Evolutionary conservation across 1,140 invertebrate genomes (phyloP).

Genomic region (Laupala kohalensis): DNA sequence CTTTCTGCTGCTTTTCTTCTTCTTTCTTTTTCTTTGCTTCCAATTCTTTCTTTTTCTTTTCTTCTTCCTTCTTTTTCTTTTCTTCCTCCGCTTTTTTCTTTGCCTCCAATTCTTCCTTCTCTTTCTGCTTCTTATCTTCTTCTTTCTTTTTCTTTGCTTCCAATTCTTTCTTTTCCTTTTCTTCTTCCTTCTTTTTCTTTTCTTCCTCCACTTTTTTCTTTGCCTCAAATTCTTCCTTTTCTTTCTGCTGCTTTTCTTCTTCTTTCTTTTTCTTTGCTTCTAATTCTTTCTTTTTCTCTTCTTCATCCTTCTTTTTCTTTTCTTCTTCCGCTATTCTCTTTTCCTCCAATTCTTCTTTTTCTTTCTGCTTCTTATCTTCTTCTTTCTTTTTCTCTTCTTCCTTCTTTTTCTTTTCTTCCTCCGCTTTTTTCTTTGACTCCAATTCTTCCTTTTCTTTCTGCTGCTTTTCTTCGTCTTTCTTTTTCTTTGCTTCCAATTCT

Average conservation of each 20-base stretch:
- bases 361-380: too few species aligned
- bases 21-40: constrained; percentile 10
- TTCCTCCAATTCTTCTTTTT: too few species aligned
- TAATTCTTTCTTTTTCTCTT: constrained; percentile 1
- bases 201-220: constrained; percentile 9
- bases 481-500: too few species aligned
- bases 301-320: constrained; percentile 17
- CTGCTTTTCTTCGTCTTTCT: constrained; percentile 17
- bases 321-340: too few species aligned
- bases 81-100: constrained; percentile 17
- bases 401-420: too few species aligned
- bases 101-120: constrained; percentile 13
- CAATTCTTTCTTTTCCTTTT: constrained; percentile 14
- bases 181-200: constrained; percentile 13
- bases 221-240: constrained; percentile 7
- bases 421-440: too few species aligned
- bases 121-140: constrained; percentile 14
- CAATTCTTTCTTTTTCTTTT: constrained; percentile 13
- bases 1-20: constrained; percentile 5
- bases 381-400: constrained; percentile 17
- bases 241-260: constrained; percentile 12
- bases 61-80: constrained; percentile 14
- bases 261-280: constrained; percentile 14
- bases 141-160: neutral
- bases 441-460: constrained; percentile 17